These are phyloP conservation scores for Eremophila alpestris DNA, from an alignment of 2,797 vertebrate genomes.

Conservation along the genomic window DNA sequence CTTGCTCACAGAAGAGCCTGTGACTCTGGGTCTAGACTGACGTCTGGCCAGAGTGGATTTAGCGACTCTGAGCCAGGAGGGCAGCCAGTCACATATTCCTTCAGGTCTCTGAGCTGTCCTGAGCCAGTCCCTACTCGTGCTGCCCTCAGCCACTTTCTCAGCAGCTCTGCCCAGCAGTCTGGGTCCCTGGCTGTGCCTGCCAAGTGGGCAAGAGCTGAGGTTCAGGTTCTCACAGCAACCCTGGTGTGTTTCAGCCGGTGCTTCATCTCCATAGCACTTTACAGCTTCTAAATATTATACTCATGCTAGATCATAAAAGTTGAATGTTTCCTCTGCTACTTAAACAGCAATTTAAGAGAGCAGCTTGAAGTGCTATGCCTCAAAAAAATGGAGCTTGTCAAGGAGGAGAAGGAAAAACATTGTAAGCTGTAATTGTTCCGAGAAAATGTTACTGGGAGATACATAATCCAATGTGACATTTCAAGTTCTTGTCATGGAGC, in stretches of 20 bases:
- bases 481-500: background rate
- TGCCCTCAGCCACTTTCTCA: background rate
- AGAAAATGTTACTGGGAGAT: background rate
- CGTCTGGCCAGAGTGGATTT: fast-evolving
- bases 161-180: background rate
- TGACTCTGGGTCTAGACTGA: background rate
- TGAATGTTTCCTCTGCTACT: background rate
- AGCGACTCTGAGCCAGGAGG: background rate
- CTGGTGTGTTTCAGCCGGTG: background rate
- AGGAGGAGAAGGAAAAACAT: background rate
- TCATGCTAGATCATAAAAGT: constrained; percentile 3
- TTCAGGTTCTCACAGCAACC: background rate
- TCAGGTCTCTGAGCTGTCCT: background rate
- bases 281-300: constrained; percentile 4
- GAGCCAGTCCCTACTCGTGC: background rate
- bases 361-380: background rate
- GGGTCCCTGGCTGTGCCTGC: background rate
- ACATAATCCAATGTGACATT: background rate
- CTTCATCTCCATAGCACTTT: background rate
- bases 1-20: background rate
- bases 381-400: background rate
- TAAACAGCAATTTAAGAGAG: background rate
- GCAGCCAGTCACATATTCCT: fast-evolving
- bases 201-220: background rate
- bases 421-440: background rate